Percentiles rank a stretch among this genome's conserved stretches.
These are phyloP conservation scores for Bucco capensis DNA, from an alignment of 2,113 vertebrate genomes.

Conservation along the genomic window DNA sequence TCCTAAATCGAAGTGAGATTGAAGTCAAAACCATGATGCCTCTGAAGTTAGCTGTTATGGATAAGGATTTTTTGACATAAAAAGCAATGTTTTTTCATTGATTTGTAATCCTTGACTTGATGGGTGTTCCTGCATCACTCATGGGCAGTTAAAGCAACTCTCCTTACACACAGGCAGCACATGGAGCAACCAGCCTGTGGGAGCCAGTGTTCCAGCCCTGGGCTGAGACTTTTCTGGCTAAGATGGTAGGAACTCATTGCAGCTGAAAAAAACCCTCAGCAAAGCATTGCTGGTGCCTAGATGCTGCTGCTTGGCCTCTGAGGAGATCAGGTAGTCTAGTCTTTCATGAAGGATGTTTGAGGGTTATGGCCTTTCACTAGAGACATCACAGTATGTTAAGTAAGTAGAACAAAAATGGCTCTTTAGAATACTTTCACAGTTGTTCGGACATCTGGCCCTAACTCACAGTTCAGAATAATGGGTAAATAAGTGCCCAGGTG, in stretches of 20 bases:
- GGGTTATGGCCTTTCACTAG: neutral
- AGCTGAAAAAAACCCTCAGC: neutral
- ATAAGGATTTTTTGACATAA: neutral
- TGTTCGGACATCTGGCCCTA: neutral
- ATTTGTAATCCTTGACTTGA: neutral
- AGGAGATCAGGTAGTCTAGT: neutral
- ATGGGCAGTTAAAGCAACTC: neutral
- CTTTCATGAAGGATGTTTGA: neutral
- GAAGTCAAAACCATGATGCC: neutral
- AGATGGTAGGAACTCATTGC: neutral
- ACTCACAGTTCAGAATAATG: neutral
- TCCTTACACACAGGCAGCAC: accelerated
- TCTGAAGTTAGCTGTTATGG: neutral
- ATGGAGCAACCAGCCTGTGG: accelerated
- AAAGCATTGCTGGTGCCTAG: neutral
- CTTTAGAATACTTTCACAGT: neutral
- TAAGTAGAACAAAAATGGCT: neutral
- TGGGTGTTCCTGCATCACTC: neutral
- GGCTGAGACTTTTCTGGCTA: accelerated
- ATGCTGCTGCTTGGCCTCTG: neutral
- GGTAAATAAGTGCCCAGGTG: neutral
- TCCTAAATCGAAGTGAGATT: neutral
- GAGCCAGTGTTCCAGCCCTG: accelerated
- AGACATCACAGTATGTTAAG: neutral
- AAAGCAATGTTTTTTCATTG: neutral